Percentiles rank a stretch among this genome's conserved stretches.
Conservation (phyloP, 1,140 invertebrate species). For the Drusus annulatus region DNA sequence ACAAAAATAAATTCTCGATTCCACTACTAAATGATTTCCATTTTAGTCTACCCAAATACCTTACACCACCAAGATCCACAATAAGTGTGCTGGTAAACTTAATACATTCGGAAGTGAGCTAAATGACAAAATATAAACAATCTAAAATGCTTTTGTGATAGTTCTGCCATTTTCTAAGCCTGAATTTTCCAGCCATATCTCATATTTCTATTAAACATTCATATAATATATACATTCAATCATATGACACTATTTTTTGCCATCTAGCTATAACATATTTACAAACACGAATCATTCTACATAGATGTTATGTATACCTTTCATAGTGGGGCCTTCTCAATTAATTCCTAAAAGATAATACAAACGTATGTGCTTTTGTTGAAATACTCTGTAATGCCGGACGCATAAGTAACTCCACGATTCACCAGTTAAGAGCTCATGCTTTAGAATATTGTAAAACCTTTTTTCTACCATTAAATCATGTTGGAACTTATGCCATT, state of each 20-base stretch:
- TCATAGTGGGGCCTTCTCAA: conserved; percentile 23
- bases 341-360: conserved; percentile 41
- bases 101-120: background rate
- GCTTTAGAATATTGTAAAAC: conserved; percentile 42
- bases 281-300: conserved; percentile 8
- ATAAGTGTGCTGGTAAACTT: too few species aligned
- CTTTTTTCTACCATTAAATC: conserved; percentile 45
- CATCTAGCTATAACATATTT: conserved; percentile 22
- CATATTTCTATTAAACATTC: conserved; percentile 39
- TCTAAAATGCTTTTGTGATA: conserved; percentile 53
- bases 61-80: too few species aligned
- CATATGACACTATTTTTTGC: conserved; percentile 55
- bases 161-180: conserved; percentile 54
- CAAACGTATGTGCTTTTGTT: conserved; percentile 48
- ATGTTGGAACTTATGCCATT: background rate
- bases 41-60: too few species aligned
- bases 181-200: conserved; percentile 56
- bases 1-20: too few species aligned
- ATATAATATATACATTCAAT: conserved; percentile 42
- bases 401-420: conserved; percentile 9
- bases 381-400: conserved; percentile 13
- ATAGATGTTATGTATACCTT: conserved; percentile 2
- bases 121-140: background rate
- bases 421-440: background rate
- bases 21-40: too few species aligned